Conservation (phyloP, 2,113 vertebrate genomes). For the Calidris pygmaea region DNA sequence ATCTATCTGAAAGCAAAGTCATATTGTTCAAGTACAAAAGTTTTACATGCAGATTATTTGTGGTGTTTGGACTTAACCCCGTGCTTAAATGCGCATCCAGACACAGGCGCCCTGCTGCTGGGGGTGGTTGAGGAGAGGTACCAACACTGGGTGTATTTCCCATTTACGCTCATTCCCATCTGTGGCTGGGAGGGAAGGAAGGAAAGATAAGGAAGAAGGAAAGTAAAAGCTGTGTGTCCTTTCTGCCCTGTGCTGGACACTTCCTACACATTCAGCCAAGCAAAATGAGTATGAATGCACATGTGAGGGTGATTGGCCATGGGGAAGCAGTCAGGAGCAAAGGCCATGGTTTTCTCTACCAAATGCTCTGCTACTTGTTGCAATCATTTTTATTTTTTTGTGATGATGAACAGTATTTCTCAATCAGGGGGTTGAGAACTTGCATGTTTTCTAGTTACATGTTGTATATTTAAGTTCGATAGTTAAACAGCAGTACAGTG, state of each 20-base stretch:
- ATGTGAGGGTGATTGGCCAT: not conserved
- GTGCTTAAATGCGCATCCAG: not conserved
- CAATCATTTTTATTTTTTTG: not conserved
- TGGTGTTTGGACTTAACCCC: not conserved
- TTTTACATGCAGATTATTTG: not conserved
- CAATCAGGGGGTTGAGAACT: not conserved
- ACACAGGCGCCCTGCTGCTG: not conserved
- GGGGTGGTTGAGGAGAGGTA: not conserved
- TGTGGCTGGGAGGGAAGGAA: too few relatives aligned
- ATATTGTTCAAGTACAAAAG: not conserved
- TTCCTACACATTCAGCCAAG: not conserved
- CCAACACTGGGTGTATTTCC: not conserved
- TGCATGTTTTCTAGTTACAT: conserved; percentile 4
- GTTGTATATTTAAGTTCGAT: not conserved
- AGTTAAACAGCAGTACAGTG: not conserved
- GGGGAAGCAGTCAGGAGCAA: not conserved
- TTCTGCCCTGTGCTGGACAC: not conserved
- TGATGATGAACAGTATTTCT: conserved; percentile 1
- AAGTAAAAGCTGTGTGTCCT: not conserved
- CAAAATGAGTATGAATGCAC: not conserved
- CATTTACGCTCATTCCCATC: not conserved
- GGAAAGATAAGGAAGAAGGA: too few relatives aligned
- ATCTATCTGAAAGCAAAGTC: not conserved
- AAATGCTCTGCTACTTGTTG: not conserved
- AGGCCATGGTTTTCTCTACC: not conserved